Percentiles rank a stretch among this genome's conserved stretches.
Evolutionary conservation across 1,140 invertebrate species (phyloP).

Genomic region (Rhopalosiphum maidis): DNA sequence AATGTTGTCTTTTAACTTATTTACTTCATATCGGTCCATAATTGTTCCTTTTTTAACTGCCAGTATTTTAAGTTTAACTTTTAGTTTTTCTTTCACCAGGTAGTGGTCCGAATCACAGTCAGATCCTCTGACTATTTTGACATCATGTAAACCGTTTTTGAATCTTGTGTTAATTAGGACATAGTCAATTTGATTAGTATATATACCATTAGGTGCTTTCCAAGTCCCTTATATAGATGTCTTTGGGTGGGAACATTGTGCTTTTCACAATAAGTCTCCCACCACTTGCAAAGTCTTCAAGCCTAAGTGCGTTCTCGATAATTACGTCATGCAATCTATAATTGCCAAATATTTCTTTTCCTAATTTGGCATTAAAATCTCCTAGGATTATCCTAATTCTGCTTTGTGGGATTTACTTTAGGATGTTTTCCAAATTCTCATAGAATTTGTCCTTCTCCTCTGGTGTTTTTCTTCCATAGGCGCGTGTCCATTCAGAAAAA

Average conservation of each 20-base stretch:
- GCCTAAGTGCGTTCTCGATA: not conserved
- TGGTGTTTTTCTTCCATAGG: not conserved
- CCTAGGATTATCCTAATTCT: not conserved
- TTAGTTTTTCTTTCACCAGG: not conserved
- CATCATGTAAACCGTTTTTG: not conserved
- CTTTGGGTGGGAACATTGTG: slow-evolving; percentile 13
- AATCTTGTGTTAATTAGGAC: not conserved
- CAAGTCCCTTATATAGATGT: not conserved
- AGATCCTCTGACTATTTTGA: not conserved
- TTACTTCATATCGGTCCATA: too few relatives aligned
- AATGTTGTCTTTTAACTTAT: too few relatives aligned
- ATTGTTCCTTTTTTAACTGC: not conserved
- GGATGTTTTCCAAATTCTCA: not conserved
- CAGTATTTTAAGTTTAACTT: slow-evolving; percentile 12
- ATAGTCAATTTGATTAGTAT: not conserved
- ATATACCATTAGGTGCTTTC: slow-evolving; percentile 22
- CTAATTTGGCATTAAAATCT: not conserved
- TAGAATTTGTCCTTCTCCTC: not conserved
- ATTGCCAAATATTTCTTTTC: not conserved
- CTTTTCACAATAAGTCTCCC: not conserved
- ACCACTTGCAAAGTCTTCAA: not conserved
- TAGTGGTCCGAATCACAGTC: slow-evolving; percentile 14
- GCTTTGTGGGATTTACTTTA: not conserved
- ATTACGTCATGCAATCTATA: not conserved
- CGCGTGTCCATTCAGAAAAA: not conserved